These are phyloP conservation scores for Mesoclemmys tuberculata DNA, from an alignment of 2,113 vertebrate genomes.

Conservation along the genomic window DNA sequence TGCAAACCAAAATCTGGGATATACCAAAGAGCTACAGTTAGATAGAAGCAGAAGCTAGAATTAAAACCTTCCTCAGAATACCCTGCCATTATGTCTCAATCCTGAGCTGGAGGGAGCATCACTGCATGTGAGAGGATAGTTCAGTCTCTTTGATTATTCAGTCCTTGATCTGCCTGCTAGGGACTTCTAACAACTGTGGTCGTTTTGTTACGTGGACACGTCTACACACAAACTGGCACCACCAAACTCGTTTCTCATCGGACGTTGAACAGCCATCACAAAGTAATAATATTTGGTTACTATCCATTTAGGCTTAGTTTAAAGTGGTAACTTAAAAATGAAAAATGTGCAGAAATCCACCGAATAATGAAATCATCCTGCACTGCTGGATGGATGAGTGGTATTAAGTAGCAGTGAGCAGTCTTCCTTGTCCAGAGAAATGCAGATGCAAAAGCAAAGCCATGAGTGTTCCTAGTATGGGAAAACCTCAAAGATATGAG, in stretches of 20 bases:
- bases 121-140: neutral
- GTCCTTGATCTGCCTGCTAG: neutral
- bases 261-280: neutral
- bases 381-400: neutral
- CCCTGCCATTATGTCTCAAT: neutral
- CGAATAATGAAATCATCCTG: neutral
- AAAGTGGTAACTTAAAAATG: neutral
- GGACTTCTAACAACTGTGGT: neutral
- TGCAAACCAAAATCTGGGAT: neutral
- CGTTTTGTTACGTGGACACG: neutral
- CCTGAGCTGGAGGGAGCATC: neutral
- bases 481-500: too few relatives aligned
- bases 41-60: neutral
- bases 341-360: neutral
- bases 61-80: neutral
- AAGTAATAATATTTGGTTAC: neutral
- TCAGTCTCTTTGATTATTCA: neutral
- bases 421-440: neutral
- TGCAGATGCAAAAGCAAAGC: neutral
- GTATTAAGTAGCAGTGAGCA: neutral
- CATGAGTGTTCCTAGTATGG: neutral
- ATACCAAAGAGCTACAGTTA: neutral
- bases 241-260: neutral
- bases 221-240: neutral
- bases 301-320: neutral